phyloP scores from a whole-genome alignment of 2,113 vertebrate species.

The Erinaceus europaeus region DNA sequence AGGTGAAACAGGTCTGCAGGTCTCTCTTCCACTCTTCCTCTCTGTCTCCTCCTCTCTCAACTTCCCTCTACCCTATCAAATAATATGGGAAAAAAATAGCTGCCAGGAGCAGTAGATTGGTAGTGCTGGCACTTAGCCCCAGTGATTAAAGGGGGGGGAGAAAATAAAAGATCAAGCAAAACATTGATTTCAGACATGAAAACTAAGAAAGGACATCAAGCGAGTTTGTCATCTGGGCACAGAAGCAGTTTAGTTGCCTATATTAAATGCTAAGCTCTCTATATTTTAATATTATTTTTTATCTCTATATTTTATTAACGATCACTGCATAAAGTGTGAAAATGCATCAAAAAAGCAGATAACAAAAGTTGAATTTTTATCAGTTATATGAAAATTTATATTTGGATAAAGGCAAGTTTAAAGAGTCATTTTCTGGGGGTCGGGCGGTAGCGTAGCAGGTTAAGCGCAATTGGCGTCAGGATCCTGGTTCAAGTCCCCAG shows the following conservation, averaged over 20 bases:
- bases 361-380: not conserved
- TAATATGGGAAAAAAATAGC: too few species aligned
- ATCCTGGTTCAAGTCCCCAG: too few species aligned
- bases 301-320: constrained; percentile 1
- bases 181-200: not conserved
- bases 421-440: constrained; percentile 8
- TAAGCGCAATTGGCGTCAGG: too few species aligned
- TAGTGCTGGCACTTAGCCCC: too few species aligned
- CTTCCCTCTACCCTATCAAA: too few species aligned
- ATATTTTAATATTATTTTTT: not conserved
- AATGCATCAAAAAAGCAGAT: not conserved
- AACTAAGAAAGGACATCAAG: not conserved
- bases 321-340: not conserved
- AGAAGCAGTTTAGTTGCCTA: not conserved
- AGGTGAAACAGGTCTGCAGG: too few species aligned
- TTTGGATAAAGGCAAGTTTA: constrained; percentile 7
- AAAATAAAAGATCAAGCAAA: not conserved
- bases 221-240: not conserved
- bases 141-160: too few species aligned
- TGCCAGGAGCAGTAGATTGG: too few species aligned
- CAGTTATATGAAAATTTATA: not conserved
- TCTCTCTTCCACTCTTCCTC: too few species aligned
- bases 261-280: not conserved
- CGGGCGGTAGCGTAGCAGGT: too few species aligned
- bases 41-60: too few species aligned